Evolutionary conservation across 2,797 vertebrate species (phyloP).

Genomic region (Anguilla anguilla): DNA sequence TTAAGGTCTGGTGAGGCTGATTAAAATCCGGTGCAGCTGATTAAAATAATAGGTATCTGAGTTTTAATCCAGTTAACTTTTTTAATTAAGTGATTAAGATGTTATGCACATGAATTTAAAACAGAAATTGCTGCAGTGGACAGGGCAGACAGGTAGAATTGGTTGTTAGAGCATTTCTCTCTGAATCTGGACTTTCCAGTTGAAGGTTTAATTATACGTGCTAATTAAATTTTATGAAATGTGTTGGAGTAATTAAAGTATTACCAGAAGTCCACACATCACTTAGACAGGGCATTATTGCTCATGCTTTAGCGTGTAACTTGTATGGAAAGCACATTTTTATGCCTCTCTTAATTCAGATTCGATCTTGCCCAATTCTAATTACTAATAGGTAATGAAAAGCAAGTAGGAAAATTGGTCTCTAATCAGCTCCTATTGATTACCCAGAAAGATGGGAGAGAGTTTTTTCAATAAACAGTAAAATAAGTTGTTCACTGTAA

Average conservation of each 20-base stretch:
- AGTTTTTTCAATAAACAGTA: not conserved
- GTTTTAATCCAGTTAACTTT: conserved; percentile 15
- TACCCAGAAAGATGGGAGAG: not conserved
- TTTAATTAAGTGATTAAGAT: conserved; percentile 15
- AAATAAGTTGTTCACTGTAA: not conserved
- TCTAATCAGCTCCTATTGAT: conserved; percentile 3
- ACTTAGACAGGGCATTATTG: not conserved
- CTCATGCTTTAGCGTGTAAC: not conserved
- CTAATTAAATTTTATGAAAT: conserved; percentile 14
- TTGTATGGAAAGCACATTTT: not conserved
- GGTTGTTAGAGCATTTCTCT: not conserved
- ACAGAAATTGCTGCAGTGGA: not conserved
- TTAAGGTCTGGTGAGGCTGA: not conserved
- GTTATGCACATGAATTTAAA: not conserved
- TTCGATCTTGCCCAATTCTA: not conserved
- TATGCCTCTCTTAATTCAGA: not conserved
- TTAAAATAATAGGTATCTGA: not conserved
- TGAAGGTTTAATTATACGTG: not conserved
- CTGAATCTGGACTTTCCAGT: not conserved
- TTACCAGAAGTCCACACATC: not conserved
- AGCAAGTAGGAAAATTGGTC: not conserved
- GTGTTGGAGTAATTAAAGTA: not conserved
- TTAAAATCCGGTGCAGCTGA: conserved; percentile 3
- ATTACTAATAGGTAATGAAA: not conserved
- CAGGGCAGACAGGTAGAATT: not conserved